phyloP scores from a whole-genome alignment of 2,797 vertebrate species.

The Threskiornis aethiopicus region DNA sequence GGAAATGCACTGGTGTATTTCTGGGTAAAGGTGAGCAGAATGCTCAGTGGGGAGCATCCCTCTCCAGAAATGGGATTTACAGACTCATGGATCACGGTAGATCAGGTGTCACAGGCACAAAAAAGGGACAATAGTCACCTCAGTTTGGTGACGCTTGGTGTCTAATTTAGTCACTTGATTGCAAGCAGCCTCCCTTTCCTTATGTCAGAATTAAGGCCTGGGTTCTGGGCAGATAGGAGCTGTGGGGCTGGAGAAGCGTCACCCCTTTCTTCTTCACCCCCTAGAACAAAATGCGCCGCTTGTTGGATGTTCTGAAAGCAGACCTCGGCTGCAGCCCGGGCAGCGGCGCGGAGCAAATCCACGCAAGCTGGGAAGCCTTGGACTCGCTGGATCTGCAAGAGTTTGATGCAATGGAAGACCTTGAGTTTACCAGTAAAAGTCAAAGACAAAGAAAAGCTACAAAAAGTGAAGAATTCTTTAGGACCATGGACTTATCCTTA shows the following conservation, averaged over 20 bases:
- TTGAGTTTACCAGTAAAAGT: not conserved
- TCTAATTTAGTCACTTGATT: not conserved
- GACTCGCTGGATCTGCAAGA: not conserved
- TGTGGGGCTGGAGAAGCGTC: not conserved
- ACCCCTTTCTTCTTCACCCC: not conserved
- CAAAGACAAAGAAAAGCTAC: not conserved
- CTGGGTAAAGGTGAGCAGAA: not conserved
- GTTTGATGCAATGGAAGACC: not conserved
- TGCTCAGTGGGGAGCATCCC: not conserved
- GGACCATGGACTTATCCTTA: not conserved
- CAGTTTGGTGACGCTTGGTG: not conserved
- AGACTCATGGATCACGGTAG: not conserved
- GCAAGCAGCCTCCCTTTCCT: not conserved
- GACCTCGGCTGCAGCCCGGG: slow-evolving; percentile 75
- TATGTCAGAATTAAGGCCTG: not conserved
- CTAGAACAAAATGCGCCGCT: slow-evolving; percentile 90
- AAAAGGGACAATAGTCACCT: not conserved
- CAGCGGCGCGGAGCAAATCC: not conserved
- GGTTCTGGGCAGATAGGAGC: not conserved
- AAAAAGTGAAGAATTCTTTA: not conserved
- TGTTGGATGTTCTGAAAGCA: slow-evolving; percentile 84
- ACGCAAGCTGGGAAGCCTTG: not conserved
- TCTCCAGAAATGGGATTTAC: not conserved
- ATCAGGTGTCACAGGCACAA: not conserved
- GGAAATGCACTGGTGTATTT: not conserved